Evolutionary conservation across 2,113 vertebrate species (phyloP), one percentile per base, ranked within the genome.

Genomic region (Peromyscus maniculatus): DNA sequence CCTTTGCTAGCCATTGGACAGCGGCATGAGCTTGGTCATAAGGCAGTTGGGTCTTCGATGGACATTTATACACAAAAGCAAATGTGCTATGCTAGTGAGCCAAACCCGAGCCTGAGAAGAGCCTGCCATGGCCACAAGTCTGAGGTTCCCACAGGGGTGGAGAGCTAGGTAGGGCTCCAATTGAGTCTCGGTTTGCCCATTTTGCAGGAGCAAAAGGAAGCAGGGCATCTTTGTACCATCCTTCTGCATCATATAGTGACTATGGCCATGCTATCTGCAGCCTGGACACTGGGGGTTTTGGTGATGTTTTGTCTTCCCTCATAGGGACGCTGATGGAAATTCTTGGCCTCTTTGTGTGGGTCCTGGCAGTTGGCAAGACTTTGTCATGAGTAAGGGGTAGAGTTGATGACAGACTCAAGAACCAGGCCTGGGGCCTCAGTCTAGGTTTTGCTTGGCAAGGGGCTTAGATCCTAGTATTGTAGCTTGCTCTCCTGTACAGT

Each of bases 371-470:
- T 8, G 52, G 36, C 4, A 16, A 39, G 43, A 15, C 80, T 82
- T 59, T 0, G 0, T 49, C 10, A 0, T 9, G 2, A 22, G 21
- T 26, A 26, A 33, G 16, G 7, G 66, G 19, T 5, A 24, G 62
- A 39, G 55, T 69, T 22, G 19, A 39, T 1, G 82, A 64, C 82
- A n/a, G 43, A 1, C 0, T 77, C 5, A 6, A 39, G 31, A 57
- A 78, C 89, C 24, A 39, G 49, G 5, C 1, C 31, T 9, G 10
- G 43, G 43, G 19, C 49, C 62, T 49, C 2, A n/a, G 62, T 67
- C 31, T 19, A 31, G 15, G 36, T 74, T 93, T 31, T 1, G 28
- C 82, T 62, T 43, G 33, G 79, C 59, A 89, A 8, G 46, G 28
- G 13, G 17, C 17, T 74, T 10, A 17, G 39, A 26, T 69, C 64